Evolutionary conservation across 1,140 invertebrate genomes (phyloP).

Genomic region (Platorchestia sp.): DNA sequence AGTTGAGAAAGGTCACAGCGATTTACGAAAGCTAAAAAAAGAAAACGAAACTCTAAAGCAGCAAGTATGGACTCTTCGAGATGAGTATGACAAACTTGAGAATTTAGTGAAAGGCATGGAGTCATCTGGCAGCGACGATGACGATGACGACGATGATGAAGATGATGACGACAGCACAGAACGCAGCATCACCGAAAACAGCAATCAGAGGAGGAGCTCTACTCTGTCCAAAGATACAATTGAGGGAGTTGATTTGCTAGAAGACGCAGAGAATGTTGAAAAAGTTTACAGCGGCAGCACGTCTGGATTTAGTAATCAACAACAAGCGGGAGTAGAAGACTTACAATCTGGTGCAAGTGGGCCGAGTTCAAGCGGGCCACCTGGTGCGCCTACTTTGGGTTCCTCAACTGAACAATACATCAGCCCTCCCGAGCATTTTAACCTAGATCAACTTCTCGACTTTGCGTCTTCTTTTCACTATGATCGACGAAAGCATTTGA

Average conservation of each 20-base stretch:
- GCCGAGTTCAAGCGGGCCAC: slow-evolving; percentile 24
- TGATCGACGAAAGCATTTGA: slow-evolving; percentile 66
- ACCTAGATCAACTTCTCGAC: slow-evolving; percentile 68
- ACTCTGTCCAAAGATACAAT: slow-evolving; percentile 40
- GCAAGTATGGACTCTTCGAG: slow-evolving; percentile 87
- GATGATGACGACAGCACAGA: slow-evolving; percentile 75
- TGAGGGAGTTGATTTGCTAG: slow-evolving; percentile 58
- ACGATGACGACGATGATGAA: slow-evolving; percentile 69
- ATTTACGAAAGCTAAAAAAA: slow-evolving; percentile 87
- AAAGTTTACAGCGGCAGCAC: slow-evolving; percentile 67
- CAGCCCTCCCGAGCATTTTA: slow-evolving; percentile 67
- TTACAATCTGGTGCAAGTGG: slow-evolving; percentile 43
- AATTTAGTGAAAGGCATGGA: slow-evolving; percentile 78
- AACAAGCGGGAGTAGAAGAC: slow-evolving; percentile 12
- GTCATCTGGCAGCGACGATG: slow-evolving; percentile 59
- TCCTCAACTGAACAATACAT: slow-evolving; percentile 62
- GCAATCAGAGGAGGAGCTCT: slow-evolving; percentile 11
- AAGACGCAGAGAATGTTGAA: slow-evolving; percentile 68
- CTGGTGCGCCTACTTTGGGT: slow-evolving; percentile 49
- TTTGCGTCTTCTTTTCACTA: slow-evolving; percentile 68
- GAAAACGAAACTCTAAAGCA: slow-evolving; percentile 89
- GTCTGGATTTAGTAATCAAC: neutral
- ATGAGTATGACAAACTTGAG: slow-evolving; percentile 89
- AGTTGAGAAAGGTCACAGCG: slow-evolving; percentile 90
- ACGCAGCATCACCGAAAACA: slow-evolving; percentile 12